A percentile compares a stretch with the other conserved stretches of the same genome.
These are phyloP conservation scores for Ellobium chinense DNA, from an alignment of 2,888 invertebrate species.

Conservation along the genomic window DNA sequence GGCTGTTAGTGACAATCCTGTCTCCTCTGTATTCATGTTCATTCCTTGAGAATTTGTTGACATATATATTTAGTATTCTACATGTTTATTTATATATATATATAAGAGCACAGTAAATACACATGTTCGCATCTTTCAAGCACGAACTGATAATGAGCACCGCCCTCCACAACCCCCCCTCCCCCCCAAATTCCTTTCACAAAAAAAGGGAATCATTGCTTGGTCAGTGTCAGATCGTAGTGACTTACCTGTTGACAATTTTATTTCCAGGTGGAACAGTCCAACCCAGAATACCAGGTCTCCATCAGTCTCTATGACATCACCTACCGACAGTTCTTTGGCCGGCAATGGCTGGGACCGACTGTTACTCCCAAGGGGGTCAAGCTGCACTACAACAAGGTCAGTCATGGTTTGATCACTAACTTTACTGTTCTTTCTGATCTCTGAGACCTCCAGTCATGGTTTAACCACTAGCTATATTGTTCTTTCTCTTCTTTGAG, in stretches of 20 bases:
- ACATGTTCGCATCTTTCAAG: not conserved
- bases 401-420: too few relatives aligned
- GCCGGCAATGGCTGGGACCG: slow-evolving; percentile 76
- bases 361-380: slow-evolving; percentile 49
- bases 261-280: slow-evolving; percentile 33
- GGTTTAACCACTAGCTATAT: too few relatives aligned
- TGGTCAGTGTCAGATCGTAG: too few relatives aligned
- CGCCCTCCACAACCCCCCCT: not conserved
- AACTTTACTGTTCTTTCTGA: too few relatives aligned
- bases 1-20: too few relatives aligned
- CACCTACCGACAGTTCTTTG: slow-evolving; percentile 76
- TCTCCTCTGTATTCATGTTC: too few relatives aligned
- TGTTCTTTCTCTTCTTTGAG: too few relatives aligned
- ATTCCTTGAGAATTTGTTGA: too few relatives aligned
- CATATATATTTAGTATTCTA: slow-evolving; percentile 12
- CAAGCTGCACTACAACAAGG: slow-evolving; percentile 72
- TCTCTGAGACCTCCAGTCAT: too few relatives aligned
- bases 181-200: not conserved
- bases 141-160: not conserved
- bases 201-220: too few relatives aligned
- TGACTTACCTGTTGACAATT: too few relatives aligned
- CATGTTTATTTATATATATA: slow-evolving; percentile 23
- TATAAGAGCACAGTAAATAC: slow-evolving; percentile 2
- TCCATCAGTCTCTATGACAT: slow-evolving; percentile 74
- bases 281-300: slow-evolving; percentile 68